Conservation (phyloP, 1,140 invertebrate species). For the Macrobrachium rosenbergii region DNA sequence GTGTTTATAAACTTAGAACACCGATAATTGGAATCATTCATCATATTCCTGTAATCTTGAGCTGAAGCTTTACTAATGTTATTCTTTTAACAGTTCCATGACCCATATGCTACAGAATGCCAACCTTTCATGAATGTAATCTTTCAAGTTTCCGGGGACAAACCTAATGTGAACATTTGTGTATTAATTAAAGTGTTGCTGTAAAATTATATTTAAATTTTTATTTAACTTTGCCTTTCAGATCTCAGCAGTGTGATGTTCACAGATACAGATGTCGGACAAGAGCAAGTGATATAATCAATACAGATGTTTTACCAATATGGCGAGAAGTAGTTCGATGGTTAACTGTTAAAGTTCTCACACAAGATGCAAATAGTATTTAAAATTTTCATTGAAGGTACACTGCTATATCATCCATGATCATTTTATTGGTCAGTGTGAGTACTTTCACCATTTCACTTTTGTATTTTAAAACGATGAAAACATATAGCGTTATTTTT, state of each 20-base stretch:
- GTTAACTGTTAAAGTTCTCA: constrained; percentile 54
- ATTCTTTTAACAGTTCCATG: too few species aligned
- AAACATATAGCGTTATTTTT: too few species aligned
- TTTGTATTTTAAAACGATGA: too few species aligned
- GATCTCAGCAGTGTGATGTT: constrained; percentile 37
- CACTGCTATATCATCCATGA: background rate
- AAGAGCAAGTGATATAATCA: constrained; percentile 46
- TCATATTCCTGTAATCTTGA: too few species aligned
- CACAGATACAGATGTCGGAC: constrained; percentile 37
- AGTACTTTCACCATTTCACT: background rate
- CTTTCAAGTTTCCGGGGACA: background rate
- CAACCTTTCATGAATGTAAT: background rate
- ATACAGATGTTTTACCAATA: constrained; percentile 51
- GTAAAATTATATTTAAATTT: background rate
- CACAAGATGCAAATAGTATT: constrained; percentile 22
- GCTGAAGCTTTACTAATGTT: too few species aligned
- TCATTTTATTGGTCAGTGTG: background rate
- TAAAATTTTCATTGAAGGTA: background rate
- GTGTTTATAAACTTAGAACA: too few species aligned
- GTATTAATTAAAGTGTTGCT: background rate
- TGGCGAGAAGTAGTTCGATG: constrained; percentile 56
- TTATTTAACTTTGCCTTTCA: background rate
- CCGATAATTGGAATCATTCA: too few species aligned
- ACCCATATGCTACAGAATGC: too few species aligned
- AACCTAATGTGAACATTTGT: too few species aligned